A percentile compares a stretch with the other conserved stretches of the same genome.
Evolutionary conservation across 2,113 vertebrate genomes (phyloP).

Genomic region (Mystacornis crossleyi): DNA sequence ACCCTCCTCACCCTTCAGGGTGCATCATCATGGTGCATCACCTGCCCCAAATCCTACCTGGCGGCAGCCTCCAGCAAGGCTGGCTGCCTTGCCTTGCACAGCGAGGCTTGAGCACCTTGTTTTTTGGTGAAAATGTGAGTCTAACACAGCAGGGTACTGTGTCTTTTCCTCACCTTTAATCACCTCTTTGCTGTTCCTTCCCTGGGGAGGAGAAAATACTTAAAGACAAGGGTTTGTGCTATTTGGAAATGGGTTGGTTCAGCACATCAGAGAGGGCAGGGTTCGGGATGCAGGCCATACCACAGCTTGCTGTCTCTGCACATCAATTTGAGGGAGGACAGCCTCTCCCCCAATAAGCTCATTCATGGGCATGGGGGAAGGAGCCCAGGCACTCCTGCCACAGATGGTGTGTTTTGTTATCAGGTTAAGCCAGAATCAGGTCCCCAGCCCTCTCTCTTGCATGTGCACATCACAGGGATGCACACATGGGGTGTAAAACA

Average conservation of each 20-base stretch:
- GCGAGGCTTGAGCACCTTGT: accelerated
- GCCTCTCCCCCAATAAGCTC: not conserved
- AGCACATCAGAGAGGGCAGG: not conserved
- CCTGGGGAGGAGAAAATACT: not conserved
- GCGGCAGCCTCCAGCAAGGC: not conserved
- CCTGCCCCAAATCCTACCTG: not conserved
- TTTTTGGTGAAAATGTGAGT: not conserved
- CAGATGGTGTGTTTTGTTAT: accelerated
- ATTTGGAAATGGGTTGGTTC: not conserved
- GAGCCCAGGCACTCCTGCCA: not conserved
- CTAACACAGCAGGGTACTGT: not conserved
- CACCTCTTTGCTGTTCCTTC: not conserved
- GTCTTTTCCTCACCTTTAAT: not conserved
- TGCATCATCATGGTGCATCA: accelerated
- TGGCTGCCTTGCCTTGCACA: not conserved
- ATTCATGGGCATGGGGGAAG: not conserved
- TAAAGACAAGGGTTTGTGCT: not conserved
- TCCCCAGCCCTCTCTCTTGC: not conserved
- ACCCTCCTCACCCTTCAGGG: not conserved
- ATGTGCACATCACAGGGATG: accelerated
- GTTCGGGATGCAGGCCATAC: not conserved
- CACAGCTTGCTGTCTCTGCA: not conserved
- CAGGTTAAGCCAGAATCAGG: not conserved
- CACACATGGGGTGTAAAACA: not conserved
- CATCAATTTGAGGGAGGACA: not conserved